Conservation (phyloP, 1,140 invertebrate species). For the Hyles vespertilio region DNA sequence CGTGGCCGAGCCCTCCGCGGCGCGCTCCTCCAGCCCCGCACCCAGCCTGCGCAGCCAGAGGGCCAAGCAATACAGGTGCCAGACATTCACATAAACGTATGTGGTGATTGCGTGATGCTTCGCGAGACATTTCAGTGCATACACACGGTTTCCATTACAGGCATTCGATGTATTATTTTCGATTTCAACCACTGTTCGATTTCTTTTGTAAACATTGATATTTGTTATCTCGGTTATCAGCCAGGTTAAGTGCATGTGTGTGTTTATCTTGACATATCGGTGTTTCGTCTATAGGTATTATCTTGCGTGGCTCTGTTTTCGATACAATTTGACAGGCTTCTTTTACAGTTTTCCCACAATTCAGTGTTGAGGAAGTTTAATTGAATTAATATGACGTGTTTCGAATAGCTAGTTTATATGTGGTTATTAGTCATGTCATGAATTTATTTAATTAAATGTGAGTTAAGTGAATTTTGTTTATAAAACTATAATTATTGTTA, state of each 20-base stretch:
- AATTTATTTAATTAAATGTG: background rate
- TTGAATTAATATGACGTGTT: too few species aligned
- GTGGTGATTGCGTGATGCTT: constrained; percentile 3
- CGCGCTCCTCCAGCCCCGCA: constrained; percentile 57
- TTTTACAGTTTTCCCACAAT: background rate
- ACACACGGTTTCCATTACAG: constrained; percentile 1
- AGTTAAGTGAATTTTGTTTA: constrained; percentile 2
- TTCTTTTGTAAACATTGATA: background rate
- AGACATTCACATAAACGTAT: constrained; percentile 8
- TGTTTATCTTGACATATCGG: constrained; percentile 9
- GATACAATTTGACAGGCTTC: background rate
- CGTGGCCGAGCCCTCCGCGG: constrained; percentile 53
- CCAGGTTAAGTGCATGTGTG: background rate
- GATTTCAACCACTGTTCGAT: background rate
- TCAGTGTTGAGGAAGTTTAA: too few species aligned
- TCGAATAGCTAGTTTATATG: too few species aligned
- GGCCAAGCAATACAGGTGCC: constrained; percentile 71
- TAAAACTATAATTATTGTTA: background rate
- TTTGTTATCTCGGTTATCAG: constrained; percentile 7
- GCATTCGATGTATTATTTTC: background rate
- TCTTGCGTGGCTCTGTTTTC: background rate
- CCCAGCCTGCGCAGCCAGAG: constrained; percentile 63
- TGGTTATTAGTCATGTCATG: too few species aligned
- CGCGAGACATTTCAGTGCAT: background rate
- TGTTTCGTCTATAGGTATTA: background rate